Percentiles rank a stretch among this genome's conserved stretches.
Evolutionary conservation across 2,113 vertebrate species (phyloP).

Genomic region (Gymnocephalus cernua): DNA sequence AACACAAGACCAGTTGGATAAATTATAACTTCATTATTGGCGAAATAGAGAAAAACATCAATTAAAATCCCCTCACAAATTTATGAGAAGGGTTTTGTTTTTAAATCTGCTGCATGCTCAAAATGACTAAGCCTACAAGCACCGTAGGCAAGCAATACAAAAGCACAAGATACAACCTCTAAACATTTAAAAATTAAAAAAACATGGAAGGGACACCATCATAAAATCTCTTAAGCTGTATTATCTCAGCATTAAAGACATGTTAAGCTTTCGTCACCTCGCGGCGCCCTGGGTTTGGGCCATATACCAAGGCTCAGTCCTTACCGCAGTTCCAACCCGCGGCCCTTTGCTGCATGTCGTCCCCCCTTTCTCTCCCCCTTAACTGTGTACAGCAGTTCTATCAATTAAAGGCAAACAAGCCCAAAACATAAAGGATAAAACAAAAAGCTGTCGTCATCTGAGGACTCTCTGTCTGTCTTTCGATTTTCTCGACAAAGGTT

Average conservation of each 20-base stretch:
- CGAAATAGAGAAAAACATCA: background rate
- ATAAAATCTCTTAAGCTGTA: constrained; percentile 66
- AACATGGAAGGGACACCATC: constrained; percentile 36
- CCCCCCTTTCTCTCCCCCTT: too few relatives aligned
- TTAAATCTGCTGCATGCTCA: constrained; percentile 44
- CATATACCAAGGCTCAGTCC: too few relatives aligned
- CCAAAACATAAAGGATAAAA: too few relatives aligned
- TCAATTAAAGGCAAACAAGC: too few relatives aligned
- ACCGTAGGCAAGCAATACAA: constrained; percentile 34
- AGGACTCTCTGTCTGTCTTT: background rate
- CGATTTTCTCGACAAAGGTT: too few relatives aligned
- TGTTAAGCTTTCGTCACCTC: background rate
- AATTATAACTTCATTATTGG: constrained; percentile 3
- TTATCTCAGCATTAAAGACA: constrained; percentile 55
- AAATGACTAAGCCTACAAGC: constrained; percentile 51
- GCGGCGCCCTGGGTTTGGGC: too few relatives aligned
- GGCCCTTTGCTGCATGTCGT: too few relatives aligned
- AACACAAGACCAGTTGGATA: background rate
- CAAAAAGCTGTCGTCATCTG: background rate
- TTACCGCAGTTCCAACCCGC: too few relatives aligned
- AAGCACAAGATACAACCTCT: constrained; percentile 53
- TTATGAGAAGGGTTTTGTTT: constrained; percentile 3
- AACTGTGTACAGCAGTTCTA: too few relatives aligned
- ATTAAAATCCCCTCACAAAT: constrained; percentile 36
- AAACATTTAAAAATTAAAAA: constrained; percentile 36